Evolutionary conservation across 1,140 invertebrate species (phyloP), one percentile per base, ranked within the genome.

Genomic region (Popillia japonica): DNA sequence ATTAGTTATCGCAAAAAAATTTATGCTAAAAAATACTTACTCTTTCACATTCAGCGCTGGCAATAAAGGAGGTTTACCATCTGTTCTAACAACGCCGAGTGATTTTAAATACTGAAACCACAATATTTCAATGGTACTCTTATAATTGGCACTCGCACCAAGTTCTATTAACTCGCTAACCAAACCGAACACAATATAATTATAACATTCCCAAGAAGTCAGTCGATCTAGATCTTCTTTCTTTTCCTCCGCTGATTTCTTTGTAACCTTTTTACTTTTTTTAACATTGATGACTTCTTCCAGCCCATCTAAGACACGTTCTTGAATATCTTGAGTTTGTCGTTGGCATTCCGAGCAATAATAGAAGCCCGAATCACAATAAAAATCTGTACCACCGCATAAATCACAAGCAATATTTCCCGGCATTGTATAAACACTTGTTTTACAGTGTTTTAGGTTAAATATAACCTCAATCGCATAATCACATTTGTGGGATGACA

Each of bases 181-280:
- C 74, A 93, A 84, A 10, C 90, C 91, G 41, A 89, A 87, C 14
- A 94, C 82, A 40, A 91, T 88, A 78, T 90, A 89, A 87, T 93
- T 94, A 80, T 91, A 92, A 14, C 90, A 87, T 86, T 93, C 92
- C 91, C 91, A 92, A 10, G 89, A 88, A 0, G 91, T 93, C 80
- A 91, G 87, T 44, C 90, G 87, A 10, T 78, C 78, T 80, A 82
- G 34, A 17, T 40, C 23, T 42, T 77, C 76, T 40, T 81, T 55
- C 11, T 34, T 22, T 0, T 20, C 22, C 61, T 42, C 41, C 42
- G 76, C 23, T n/a, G 27, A n/a, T 17, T 59, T 78, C 22, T 72
- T 76, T 3, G 40, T 22, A 8, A 27, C 20, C 40, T 40, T 77
- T 34, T 74, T 41, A 23, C 40, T 10, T 11, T 73, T 77, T 20